These are phyloP conservation scores for Cyaniris semiargus DNA, from an alignment of 2,888 invertebrate species.

Conservation along the genomic window DNA sequence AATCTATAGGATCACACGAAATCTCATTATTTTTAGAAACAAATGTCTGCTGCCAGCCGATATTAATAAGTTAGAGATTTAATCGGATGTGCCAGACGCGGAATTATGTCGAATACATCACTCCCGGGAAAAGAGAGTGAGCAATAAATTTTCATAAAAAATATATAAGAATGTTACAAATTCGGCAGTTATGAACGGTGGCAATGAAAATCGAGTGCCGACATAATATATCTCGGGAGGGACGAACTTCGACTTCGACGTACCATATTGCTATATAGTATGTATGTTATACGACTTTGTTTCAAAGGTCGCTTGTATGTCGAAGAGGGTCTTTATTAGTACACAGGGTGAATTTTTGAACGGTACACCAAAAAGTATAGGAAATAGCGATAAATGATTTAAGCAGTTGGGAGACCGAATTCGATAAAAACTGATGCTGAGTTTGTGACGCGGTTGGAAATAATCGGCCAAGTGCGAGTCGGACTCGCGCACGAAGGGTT, in stretches of 20 bases:
- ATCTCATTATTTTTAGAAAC: neutral
- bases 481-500: no score
- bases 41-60: neutral
- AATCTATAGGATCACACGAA: neutral
- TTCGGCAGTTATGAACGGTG: conserved; percentile 39
- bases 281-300: no score
- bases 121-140: conserved; percentile 25
- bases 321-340: neutral
- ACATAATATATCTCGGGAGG: conserved; percentile 47
- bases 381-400: no score
- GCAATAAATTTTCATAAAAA: conserved; percentile 45
- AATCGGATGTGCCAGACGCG: conserved; percentile 3
- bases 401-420: no score
- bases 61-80: conserved; percentile 12
- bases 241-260: conserved; percentile 8
- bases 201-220: conserved; percentile 48
- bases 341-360: neutral
- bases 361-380: no score
- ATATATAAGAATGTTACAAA: conserved; percentile 37
- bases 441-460: no score
- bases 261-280: neutral
- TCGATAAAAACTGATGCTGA: no score
- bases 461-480: no score
- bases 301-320: neutral
- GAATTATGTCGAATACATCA: conserved; percentile 5